Conservation (phyloP, 1,140 invertebrate genomes). For the Coptotermes formosanus region DNA sequence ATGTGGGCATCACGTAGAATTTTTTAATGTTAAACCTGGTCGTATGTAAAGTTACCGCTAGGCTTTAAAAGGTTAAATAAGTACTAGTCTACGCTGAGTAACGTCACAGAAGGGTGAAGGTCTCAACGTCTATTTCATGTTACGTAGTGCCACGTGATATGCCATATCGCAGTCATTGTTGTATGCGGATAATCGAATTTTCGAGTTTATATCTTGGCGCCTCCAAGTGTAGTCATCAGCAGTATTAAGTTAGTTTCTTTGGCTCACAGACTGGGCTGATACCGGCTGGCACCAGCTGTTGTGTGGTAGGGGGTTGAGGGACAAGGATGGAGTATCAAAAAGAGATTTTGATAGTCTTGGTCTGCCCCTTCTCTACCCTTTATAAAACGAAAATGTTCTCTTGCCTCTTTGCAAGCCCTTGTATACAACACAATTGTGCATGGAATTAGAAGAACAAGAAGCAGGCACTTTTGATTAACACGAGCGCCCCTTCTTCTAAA, state of each 20-base stretch:
- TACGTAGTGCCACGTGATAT: too few relatives aligned
- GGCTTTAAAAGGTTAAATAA: too few relatives aligned
- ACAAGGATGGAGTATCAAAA: background rate
- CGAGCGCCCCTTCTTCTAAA: background rate
- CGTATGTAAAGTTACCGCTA: too few relatives aligned
- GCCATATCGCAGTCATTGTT: too few relatives aligned
- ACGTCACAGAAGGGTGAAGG: too few relatives aligned
- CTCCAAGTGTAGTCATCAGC: background rate
- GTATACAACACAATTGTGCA: background rate
- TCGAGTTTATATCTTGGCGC: background rate
- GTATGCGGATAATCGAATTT: too few relatives aligned
- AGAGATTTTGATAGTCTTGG: conserved; percentile 12
- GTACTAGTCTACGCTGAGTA: too few relatives aligned
- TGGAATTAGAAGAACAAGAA: background rate
- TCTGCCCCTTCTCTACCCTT: background rate
- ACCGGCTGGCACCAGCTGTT: background rate
- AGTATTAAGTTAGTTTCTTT: background rate
- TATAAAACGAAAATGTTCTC: conserved; percentile 3
- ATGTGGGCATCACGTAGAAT: too few relatives aligned
- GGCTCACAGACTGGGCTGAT: background rate
- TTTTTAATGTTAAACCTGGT: too few relatives aligned
- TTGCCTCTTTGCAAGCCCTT: background rate
- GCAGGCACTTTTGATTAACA: background rate
- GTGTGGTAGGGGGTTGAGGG: background rate
- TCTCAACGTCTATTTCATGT: too few relatives aligned